Conservation (phyloP, 2,888 invertebrate genomes). For the Teinopalpus imperialis region DNA sequence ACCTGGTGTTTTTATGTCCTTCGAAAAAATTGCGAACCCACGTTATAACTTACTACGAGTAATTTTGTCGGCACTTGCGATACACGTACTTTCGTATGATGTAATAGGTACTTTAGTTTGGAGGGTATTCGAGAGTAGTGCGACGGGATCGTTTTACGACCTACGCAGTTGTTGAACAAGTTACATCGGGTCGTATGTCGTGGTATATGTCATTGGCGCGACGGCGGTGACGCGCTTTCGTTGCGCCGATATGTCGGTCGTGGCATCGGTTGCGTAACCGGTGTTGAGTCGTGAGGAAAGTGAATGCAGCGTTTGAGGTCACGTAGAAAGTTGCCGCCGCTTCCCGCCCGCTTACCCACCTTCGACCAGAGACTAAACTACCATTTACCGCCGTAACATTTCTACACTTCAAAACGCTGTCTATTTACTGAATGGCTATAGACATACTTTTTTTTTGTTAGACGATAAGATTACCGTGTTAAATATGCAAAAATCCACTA, state of each 20-base stretch:
- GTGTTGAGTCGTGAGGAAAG: slow-evolving; percentile 76
- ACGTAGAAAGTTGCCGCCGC: slow-evolving; percentile 75
- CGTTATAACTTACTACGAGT: slow-evolving; percentile 56
- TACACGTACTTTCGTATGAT: slow-evolving; percentile 14
- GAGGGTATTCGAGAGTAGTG: slow-evolving; percentile 3
- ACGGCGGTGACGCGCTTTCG: slow-evolving; percentile 42
- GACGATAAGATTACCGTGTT: no score
- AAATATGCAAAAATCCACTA: slow-evolving; percentile 33
- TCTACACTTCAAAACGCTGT: slow-evolving; percentile 26
- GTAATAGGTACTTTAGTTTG: slow-evolving; percentile 20
- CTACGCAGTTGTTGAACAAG: slow-evolving; percentile 37
- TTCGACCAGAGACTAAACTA: slow-evolving; percentile 37
- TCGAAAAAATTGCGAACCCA: slow-evolving; percentile 71
- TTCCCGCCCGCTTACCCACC: slow-evolving; percentile 47
- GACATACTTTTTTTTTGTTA: not conserved
- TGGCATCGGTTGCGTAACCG: slow-evolving; percentile 74
- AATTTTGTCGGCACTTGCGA: slow-evolving; percentile 12
- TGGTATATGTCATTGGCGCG: slow-evolving; percentile 33
- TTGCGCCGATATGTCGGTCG: slow-evolving; percentile 68
- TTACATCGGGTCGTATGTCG: slow-evolving; percentile 38
- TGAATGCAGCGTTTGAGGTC: slow-evolving; percentile 81
- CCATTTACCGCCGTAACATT: slow-evolving; percentile 38
- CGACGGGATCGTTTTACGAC: slow-evolving; percentile 35
- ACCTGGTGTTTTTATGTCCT: slow-evolving; percentile 80
- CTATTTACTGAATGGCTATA: slow-evolving; percentile 17